Conservation (phyloP, 2,113 vertebrate genomes). For the Eubucco bourcierii region DNA sequence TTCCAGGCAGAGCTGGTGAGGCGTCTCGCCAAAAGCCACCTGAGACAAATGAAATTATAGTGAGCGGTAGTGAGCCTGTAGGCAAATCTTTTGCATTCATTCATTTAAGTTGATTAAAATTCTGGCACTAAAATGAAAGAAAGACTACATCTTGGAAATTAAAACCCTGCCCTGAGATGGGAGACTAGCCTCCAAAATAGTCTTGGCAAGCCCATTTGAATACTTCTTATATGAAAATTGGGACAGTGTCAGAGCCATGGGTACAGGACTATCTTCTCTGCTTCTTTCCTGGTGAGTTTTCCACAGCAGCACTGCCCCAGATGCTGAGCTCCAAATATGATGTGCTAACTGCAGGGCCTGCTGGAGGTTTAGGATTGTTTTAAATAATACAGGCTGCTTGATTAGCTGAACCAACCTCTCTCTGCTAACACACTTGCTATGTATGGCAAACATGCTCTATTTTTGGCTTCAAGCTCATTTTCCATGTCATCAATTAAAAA, state of each 20-base stretch:
- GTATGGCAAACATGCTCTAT: not conserved
- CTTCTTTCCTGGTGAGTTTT: not conserved
- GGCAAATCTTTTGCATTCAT: constrained; percentile 18
- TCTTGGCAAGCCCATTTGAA: not conserved
- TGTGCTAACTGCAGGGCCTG: not conserved
- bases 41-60: not conserved
- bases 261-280: not conserved
- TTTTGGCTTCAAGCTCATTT: not conserved
- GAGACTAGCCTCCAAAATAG: not conserved
- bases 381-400: not conserved
- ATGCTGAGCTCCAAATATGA: not conserved
- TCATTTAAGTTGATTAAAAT: constrained; percentile 16
- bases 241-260: not conserved
- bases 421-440: not conserved
- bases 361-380: not conserved
- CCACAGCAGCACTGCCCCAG: not conserved
- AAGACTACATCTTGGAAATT: not conserved
- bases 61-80: not conserved
- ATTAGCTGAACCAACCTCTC: not conserved
- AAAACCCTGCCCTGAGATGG: not conserved
- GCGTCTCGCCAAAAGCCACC: not conserved
- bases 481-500: not conserved
- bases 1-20: not conserved
- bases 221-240: not conserved
- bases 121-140: constrained; percentile 30